Base-by-base conservation (phyloP, 2,888 invertebrate species). In the Copidosoma aretas region DNA sequence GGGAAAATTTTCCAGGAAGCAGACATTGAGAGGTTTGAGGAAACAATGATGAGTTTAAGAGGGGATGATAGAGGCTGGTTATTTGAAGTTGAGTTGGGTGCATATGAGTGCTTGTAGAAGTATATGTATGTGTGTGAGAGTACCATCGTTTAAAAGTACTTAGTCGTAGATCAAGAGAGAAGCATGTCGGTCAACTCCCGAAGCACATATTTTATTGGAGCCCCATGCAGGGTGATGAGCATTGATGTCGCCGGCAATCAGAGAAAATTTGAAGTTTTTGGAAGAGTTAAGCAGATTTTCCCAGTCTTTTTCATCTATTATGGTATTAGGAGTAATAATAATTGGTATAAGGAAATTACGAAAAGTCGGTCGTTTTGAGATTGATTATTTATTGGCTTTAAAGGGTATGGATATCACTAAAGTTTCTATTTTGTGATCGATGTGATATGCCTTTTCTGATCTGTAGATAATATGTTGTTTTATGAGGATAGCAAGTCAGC, bases 191-290 rank as follows among this genome's bases (percentile, higher is more conserved):
- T 61, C 52, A 25, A 25, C 32, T 5, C 61, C 61, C 3, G 61
- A 52, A 1, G 17, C 21, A 51, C 61, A 52, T 10, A 5, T 21
- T 43, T 61, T 61, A 10, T 61, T 52, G 15, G 32, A n/a, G 14
- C 61, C 52, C 61, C 61, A 61, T 3, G 61, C 10, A 21, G 19
- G 51, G 22, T 61, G 61, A 15, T 61, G 61, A 14, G 52, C 51
- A 52, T 53, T 61, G 14, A 61, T 52, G n/a, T 61, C 61, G 1
- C 61, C 61, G n/a, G 32, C 61, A 5, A 61, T 61, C 10, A 61
- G 12, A 15, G 10, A 8, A 15, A 32, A 39, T 52, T 52, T 52
- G 52, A 19, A 61, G 19, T 61, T 52, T 21, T 19, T 5, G n/a
- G 10, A 10, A 1, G 3, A 3, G 46, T 2, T 8, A 17, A 60